Conservation (phyloP, 1,140 invertebrate species). For the Listronotus bonariensis region DNA sequence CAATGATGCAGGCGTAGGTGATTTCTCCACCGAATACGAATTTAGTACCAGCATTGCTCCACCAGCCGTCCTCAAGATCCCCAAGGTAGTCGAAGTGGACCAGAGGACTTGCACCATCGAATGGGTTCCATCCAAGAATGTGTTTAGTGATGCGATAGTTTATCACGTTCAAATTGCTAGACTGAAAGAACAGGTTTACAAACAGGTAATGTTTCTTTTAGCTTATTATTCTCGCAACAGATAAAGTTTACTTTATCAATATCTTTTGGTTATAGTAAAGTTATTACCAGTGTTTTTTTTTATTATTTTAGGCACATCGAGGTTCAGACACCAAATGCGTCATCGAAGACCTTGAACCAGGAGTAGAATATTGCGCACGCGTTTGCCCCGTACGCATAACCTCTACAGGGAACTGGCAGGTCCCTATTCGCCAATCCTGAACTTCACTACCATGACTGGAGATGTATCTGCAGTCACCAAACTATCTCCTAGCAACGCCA, state of each 20-base stretch:
- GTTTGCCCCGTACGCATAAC: constrained; percentile 72
- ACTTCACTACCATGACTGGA: constrained; percentile 59
- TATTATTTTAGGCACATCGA: constrained; percentile 67
- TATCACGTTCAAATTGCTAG: constrained; percentile 70
- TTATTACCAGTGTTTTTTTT: not conserved
- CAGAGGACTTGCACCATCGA: constrained; percentile 59
- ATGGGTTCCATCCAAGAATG: constrained; percentile 60
- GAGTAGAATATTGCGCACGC: constrained; percentile 72
- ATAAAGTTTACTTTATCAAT: too few relatives aligned
- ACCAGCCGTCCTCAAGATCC: constrained; percentile 74
- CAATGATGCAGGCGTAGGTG: constrained; percentile 82
- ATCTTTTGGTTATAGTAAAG: too few relatives aligned
- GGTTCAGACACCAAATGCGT: constrained; percentile 68
- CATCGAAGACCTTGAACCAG: constrained; percentile 69
- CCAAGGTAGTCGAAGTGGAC: constrained; percentile 61
- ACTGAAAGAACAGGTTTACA: constrained; percentile 65
- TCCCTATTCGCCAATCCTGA: constrained; percentile 66
- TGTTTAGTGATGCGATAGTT: constrained; percentile 64
- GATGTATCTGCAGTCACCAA: constrained; percentile 49
- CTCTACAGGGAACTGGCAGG: constrained; percentile 64
- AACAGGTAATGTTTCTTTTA: constrained; percentile 58
- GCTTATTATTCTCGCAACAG: too few relatives aligned
- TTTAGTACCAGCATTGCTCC: constrained; percentile 77
- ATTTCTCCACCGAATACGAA: constrained; percentile 70
- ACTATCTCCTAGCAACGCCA: constrained; percentile 41